phyloP scores from a whole-genome alignment of 2,888 invertebrate genomes.

The Yponomeuta plumbellus region DNA sequence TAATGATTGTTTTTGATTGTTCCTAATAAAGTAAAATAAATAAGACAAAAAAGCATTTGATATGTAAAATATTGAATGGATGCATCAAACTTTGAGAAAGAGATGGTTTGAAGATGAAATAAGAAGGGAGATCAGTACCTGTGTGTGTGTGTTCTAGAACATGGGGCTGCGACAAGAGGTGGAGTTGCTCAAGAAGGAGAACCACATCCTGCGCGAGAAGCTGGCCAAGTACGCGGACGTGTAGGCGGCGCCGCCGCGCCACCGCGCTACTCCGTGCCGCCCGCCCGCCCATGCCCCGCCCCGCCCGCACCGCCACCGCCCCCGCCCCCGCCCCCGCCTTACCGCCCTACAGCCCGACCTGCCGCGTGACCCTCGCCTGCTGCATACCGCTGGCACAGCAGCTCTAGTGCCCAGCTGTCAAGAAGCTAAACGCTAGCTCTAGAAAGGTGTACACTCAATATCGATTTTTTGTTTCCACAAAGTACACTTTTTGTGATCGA shows the following conservation, averaged over 20 bases:
- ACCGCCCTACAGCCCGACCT: not conserved
- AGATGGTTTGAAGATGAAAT: not conserved
- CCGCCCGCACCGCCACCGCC: slow-evolving; percentile 13
- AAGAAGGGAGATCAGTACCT: not conserved
- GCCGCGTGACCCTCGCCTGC: slow-evolving; percentile 5
- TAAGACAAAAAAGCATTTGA: too few species aligned
- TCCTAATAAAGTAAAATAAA: too few species aligned
- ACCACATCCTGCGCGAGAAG: slow-evolving; percentile 91
- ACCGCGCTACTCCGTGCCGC: slow-evolving; percentile 37
- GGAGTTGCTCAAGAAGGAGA: slow-evolving; percentile 94
- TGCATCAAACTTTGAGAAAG: too few species aligned
- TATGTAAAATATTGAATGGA: too few species aligned
- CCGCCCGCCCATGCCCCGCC: slow-evolving; percentile 31
- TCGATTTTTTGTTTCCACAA: not conserved
- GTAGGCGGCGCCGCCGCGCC: slow-evolving; percentile 59
- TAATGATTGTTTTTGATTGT: too few species aligned
- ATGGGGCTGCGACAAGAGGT: slow-evolving; percentile 92
- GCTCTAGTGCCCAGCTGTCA: not conserved
- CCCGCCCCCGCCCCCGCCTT: slow-evolving; percentile 11
- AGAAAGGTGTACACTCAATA: not conserved
- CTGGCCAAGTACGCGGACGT: slow-evolving; percentile 92
- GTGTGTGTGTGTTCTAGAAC: slow-evolving; percentile 78
- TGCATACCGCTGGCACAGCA: not conserved
- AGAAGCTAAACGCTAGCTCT: not conserved
- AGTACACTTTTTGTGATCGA: not conserved